Evolutionary conservation across 2,888 invertebrate species (phyloP).

Genomic region (Pegoplata infirma): DNA sequence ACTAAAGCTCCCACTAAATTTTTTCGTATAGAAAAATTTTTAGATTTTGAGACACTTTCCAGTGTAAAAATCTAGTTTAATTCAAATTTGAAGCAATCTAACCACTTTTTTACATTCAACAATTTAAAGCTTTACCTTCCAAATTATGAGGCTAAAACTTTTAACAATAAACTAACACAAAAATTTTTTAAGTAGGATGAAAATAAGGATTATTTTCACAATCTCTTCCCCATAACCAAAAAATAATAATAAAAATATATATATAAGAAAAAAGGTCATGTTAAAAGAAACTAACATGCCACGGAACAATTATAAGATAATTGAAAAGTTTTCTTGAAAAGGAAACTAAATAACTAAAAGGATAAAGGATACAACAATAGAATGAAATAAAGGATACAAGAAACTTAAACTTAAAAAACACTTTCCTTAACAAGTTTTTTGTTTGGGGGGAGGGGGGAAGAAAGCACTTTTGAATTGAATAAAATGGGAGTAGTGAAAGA

Average conservation of each 20-base stretch:
- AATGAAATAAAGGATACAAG: constrained; percentile 2
- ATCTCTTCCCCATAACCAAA: constrained; percentile 30
- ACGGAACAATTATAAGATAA: constrained; percentile 57
- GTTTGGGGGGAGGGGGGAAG: too few species aligned
- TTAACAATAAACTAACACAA: constrained; percentile 18
- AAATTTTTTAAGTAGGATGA: constrained; percentile 35
- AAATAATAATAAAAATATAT: too few species aligned
- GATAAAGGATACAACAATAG: background rate
- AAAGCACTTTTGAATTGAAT: too few species aligned
- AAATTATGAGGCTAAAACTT: constrained; percentile 36
- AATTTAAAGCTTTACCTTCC: too few species aligned
- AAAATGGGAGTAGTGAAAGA: background rate
- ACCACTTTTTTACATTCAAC: too few species aligned
- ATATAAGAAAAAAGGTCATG: constrained; percentile 34
- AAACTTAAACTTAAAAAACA: constrained; percentile 20
- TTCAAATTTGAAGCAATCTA: too few species aligned
- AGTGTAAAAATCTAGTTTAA: background rate
- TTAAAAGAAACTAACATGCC: constrained; percentile 44
- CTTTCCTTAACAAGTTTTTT: constrained; percentile 28
- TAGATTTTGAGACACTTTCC: background rate
- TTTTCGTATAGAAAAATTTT: too few species aligned
- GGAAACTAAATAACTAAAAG: background rate
- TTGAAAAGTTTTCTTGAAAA: constrained; percentile 50
- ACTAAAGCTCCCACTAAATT: too few species aligned
- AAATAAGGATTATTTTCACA: constrained; percentile 40